Evolutionary conservation across 2,888 invertebrate genomes (phyloP).

Genomic region (Mesorhabditis spiculigera): DNA sequence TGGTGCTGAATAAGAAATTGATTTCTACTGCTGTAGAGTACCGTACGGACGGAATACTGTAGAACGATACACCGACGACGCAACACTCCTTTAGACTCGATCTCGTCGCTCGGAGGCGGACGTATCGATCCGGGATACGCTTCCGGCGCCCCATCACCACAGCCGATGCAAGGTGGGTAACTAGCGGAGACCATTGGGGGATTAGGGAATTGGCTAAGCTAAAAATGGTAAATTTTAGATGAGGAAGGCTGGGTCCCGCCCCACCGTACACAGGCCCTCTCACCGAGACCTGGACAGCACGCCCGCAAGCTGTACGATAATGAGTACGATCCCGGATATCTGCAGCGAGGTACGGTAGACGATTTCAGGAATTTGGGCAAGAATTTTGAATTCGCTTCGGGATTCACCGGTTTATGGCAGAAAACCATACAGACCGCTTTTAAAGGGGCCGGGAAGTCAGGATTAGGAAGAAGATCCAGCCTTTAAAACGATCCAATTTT

Average conservation of each 20-base stretch:
- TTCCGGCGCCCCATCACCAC: slow-evolving; percentile 37
- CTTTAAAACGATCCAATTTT: background rate
- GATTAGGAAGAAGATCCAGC: too few species aligned
- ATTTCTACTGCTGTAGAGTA: background rate
- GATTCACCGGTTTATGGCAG: background rate
- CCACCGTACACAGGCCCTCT: slow-evolving; percentile 40
- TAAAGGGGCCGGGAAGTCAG: too few species aligned
- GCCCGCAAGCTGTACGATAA: slow-evolving; percentile 29
- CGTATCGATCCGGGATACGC: slow-evolving; percentile 43
- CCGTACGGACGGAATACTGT: background rate
- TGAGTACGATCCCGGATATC: slow-evolving; percentile 27
- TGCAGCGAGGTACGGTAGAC: slow-evolving; percentile 20
- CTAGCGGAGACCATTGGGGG: slow-evolving; percentile 9
- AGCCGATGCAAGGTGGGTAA: slow-evolving; percentile 19
- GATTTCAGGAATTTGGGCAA: background rate
- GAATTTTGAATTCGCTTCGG: background rate
- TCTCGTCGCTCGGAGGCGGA: slow-evolving; percentile 38
- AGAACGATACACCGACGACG: background rate
- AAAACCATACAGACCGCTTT: too few species aligned
- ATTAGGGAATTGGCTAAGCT: background rate
- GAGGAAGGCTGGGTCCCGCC: slow-evolving; percentile 22
- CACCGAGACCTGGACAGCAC: slow-evolving; percentile 34
- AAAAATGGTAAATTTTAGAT: slow-evolving; percentile 7
- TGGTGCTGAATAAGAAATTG: too few species aligned
- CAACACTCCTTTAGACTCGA: slow-evolving; percentile 29